Conservation (phyloP, 2,113 vertebrate genomes). For the Rhombomys opimus region DNA sequence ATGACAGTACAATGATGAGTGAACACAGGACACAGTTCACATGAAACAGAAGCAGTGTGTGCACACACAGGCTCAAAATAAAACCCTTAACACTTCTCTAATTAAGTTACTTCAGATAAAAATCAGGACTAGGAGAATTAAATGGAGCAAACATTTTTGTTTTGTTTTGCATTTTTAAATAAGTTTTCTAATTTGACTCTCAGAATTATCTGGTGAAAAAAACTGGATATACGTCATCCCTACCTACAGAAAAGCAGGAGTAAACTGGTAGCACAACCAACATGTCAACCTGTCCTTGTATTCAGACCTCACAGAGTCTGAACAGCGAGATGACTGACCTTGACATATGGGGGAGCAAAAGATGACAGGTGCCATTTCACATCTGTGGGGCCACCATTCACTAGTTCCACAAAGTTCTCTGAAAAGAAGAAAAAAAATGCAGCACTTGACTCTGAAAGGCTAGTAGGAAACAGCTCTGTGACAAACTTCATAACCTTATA, state of each 20-base stretch:
- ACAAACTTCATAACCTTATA: not conserved
- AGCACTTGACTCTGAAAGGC: not conserved
- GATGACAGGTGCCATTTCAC: conserved; percentile 95
- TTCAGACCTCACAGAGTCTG: not conserved
- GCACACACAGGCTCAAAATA: not conserved
- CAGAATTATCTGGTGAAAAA: conserved; percentile 13
- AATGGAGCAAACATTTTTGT: conserved; percentile 11
- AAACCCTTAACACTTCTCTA: not conserved
- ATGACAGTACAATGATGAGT: not conserved
- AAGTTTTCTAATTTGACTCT: not conserved
- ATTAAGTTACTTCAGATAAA: conserved; percentile 35
- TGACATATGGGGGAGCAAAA: conserved; percentile 95
- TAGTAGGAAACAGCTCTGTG: not conserved
- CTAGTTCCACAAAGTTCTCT: conserved; percentile 92
- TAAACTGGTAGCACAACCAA: not conserved
- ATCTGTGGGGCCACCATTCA: conserved; percentile 89
- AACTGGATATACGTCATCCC: not conserved
- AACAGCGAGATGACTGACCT: conserved; percentile 87
- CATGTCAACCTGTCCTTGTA: not conserved
- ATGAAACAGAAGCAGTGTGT: not conserved
- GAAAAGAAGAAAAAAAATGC: conserved; percentile 59
- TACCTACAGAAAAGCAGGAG: not conserved
- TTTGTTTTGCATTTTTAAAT: not conserved
- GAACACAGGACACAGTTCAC: not conserved
- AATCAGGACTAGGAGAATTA: not conserved